Percentiles rank a stretch among this genome's conserved stretches.
Evolutionary conservation across 2,888 invertebrate genomes (phyloP).

Genomic region (Hedya salicella): DNA sequence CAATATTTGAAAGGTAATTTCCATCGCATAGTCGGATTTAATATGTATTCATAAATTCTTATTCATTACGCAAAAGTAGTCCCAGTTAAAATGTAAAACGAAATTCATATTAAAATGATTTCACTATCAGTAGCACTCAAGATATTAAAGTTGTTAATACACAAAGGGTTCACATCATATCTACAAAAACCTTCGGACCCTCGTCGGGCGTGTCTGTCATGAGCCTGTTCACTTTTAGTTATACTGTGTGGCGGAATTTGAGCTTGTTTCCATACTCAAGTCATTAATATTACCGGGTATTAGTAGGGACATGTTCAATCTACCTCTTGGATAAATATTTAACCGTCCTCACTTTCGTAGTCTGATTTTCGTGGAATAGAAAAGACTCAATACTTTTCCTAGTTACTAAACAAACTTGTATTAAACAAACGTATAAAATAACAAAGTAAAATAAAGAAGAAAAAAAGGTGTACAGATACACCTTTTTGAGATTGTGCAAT

Average conservation of each 20-base stretch:
- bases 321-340: neutral
- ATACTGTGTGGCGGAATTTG: conserved; percentile 3
- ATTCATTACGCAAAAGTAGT: conserved; percentile 11
- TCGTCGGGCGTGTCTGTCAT: conserved; percentile 23
- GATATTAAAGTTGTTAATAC: conserved; percentile 33
- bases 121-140: conserved; percentile 17
- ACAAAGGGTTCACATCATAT: conserved; percentile 29
- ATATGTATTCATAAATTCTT: conserved; percentile 3
- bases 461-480: too few relatives aligned
- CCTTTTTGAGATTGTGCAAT: too few relatives aligned
- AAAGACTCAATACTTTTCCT: too few relatives aligned
- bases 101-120: conserved; percentile 19
- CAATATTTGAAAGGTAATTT: conserved; percentile 4
- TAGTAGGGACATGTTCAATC: neutral
- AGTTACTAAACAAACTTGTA: too few relatives aligned
- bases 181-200: conserved; percentile 27
- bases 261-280: neutral
- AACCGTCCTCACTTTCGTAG: too few relatives aligned
- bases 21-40: conserved; percentile 5
- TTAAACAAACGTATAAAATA: too few relatives aligned
- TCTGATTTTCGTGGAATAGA: too few relatives aligned
- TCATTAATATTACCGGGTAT: conserved; percentile 1
- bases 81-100: conserved; percentile 6
- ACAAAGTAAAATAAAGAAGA: too few relatives aligned
- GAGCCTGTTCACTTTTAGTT: conserved; percentile 13